Percentiles rank a stretch among this genome's conserved stretches.
Evolutionary conservation across 2,888 invertebrate genomes (phyloP).

Genomic region (Pristionchus maxplancki): DNA sequence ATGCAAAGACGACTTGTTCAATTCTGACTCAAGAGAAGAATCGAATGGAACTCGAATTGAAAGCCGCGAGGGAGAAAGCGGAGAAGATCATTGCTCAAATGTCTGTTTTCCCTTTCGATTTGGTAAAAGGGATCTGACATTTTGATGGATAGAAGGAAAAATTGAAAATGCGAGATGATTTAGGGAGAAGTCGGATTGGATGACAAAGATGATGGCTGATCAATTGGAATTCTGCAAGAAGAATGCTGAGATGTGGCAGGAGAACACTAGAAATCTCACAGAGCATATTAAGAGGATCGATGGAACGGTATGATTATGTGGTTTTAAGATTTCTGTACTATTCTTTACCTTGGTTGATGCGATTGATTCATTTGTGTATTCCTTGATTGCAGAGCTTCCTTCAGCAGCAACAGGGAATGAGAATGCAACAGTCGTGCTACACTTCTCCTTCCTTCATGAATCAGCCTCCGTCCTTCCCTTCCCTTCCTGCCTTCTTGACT

Average conservation of each 20-base stretch:
- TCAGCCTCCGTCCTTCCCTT: neutral
- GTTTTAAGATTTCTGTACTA: neutral
- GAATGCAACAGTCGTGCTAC: neutral
- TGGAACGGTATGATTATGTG: neutral
- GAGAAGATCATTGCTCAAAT: neutral
- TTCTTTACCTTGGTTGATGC: too few species aligned
- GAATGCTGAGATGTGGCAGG: slow-evolving; percentile 12
- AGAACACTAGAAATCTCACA: neutral
- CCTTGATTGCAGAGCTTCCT: neutral
- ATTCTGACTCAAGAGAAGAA: neutral
- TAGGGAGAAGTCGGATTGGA: neutral
- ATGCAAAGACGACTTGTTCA: neutral
- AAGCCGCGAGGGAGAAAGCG: neutral
- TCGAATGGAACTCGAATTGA: neutral
- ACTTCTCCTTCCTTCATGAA: neutral
- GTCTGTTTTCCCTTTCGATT: neutral
- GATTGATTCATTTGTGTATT: too few species aligned
- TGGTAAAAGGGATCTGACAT: too few species aligned
- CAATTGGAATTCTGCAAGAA: slow-evolving; percentile 17
- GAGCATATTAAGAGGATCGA: neutral
- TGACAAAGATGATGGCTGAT: neutral
- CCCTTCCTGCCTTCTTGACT: neutral
- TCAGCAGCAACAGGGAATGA: neutral
- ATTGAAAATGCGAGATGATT: neutral
- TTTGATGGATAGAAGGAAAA: neutral